A percentile compares a stretch with the other conserved stretches of the same genome.
Conservation (phyloP, 2,888 invertebrate genomes). For the Netelia melanura region DNA sequence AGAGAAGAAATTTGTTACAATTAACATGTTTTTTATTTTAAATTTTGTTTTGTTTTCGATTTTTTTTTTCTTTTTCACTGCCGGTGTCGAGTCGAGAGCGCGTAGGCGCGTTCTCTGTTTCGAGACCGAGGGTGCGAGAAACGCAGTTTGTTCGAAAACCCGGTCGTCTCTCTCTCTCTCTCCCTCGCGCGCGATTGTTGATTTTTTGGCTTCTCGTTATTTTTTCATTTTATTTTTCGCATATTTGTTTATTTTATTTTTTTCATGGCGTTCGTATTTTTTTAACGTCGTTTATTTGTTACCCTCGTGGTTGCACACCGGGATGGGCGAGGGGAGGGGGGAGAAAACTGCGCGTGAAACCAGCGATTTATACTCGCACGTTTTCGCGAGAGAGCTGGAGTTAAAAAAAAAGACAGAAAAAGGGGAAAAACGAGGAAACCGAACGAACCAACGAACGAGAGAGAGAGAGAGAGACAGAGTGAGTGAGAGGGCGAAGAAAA, state of each 20-base stretch:
- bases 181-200: not conserved
- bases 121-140: slow-evolving; percentile 43
- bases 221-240: slow-evolving; percentile 33
- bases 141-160: slow-evolving; percentile 75
- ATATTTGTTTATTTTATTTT: slow-evolving; percentile 27
- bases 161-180: slow-evolving; percentile 70
- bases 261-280: not conserved
- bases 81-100: not conserved
- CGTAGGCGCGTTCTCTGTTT: slow-evolving; percentile 54
- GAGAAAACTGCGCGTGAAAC: slow-evolving; percentile 65
- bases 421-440: slow-evolving; percentile 5
- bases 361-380: slow-evolving; percentile 73
- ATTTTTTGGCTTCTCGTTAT: not conserved
- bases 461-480: slow-evolving; percentile 31
- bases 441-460: slow-evolving; percentile 1
- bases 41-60: not conserved
- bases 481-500: slow-evolving; percentile 23
- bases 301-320: slow-evolving; percentile 10
- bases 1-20: slow-evolving; percentile 47
- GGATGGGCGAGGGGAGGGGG: not conserved
- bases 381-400: slow-evolving; percentile 40
- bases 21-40: slow-evolving; percentile 30
- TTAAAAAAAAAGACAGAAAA: slow-evolving; percentile 32
- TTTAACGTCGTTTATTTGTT: slow-evolving; percentile 46
- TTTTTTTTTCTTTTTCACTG: slow-evolving; percentile 5